Evolutionary conservation across 64 coral and sea anemone genomes (phyloP), one percentile per base, ranked within the genome.

Genomic region (Trachythela sp.): DNA sequence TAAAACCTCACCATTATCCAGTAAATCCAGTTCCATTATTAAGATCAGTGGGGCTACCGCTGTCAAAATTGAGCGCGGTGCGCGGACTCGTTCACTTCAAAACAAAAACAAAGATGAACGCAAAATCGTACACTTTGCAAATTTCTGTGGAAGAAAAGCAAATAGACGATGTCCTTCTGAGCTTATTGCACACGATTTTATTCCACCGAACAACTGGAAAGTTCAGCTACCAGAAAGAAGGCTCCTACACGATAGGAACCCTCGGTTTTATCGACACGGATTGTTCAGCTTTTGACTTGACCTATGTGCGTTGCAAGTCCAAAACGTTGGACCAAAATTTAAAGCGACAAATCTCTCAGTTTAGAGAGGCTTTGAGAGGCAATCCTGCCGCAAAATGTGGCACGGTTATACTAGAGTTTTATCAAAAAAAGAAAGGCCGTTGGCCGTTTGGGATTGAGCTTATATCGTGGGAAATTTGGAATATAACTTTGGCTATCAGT

Each of bases 391-490:
- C 94, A 52, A 92, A 91, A 49, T 93, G 80, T 87, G 96, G 96
- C n/a, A 87, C 91, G 39, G 94, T 99, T 49, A 95, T 91, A 31
- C 86, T 97, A 15, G 95, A 97, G 90, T 97, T 97, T 89, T 97
- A 97, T 86, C 95, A 97, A 48, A 97, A 94, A 88, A 92, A 89
- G 67, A 97, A 97, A 88, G 95, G 90, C 84, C 88, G 92, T 20
- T 97, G 95, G 95, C 93, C 92, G 27, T 97, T 97, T 84, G 95
- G 95, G 20, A 91, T 94, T 88, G 95, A 97, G 33, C 90, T 89
- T 51, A 91, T 97, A 9, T 93, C 95, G 10, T 97, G 95, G 95
- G 95, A 97, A 91, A 97, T 97, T 58, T 97, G 95, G 95, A 97
- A 93, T 11, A 48, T 97, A 24, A 97, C 94, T 88, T 60, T 97